Base-by-base conservation (phyloP, 2,113 vertebrate genomes). In the Recurvirostra avosetta region DNA sequence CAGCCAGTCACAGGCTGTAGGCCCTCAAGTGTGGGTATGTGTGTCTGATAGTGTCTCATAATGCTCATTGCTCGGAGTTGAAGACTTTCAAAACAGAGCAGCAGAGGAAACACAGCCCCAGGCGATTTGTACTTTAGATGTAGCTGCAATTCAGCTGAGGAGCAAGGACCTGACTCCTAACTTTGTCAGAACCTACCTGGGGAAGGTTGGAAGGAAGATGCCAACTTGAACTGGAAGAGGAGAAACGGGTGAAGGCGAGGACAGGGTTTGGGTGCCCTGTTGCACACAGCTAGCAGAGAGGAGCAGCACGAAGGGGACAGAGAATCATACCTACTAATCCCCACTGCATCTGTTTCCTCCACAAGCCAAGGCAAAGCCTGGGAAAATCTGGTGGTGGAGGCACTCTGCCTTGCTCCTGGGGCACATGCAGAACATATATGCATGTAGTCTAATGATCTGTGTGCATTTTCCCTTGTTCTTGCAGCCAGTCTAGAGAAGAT, bases 381-480 rank as follows among this genome's bases (percentile, higher is more conserved):
- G 38, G 65, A 41, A 67, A 71, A 38, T 30, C 10, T 67, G 18
- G n/a, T 10, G 29, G 20, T 18, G 22, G 12, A 55, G 7, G 27
- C 32, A 58, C 17, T 62, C 56, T 89, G 59, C 21, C 34, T 71
- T 78, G 45, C 47, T 85, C 11, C 55, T 55, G 56, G 45, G 38
- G 5, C 41, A 50, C 3, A 38, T 36, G 30, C 13, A 89, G 59
- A 83, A 66, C 0, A 1, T 2, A 16, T 9, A 20, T 3, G 14
- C 27, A 8, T 1, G 0, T 50, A 45, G 16, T 16, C 29, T 63
- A 25, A 56, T 8, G 4, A 59, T 59, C 20, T 2, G 0, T 3
- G 0, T 52, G 18, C 5, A 16, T 49, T 80, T 70, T 22, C 21
- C 21, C 45, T 16, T 68, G 15, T 11, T 32, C 30, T 15, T 62